Evolutionary conservation across 2,888 invertebrate species (phyloP).

Genomic region (Hyalella azteca): DNA sequence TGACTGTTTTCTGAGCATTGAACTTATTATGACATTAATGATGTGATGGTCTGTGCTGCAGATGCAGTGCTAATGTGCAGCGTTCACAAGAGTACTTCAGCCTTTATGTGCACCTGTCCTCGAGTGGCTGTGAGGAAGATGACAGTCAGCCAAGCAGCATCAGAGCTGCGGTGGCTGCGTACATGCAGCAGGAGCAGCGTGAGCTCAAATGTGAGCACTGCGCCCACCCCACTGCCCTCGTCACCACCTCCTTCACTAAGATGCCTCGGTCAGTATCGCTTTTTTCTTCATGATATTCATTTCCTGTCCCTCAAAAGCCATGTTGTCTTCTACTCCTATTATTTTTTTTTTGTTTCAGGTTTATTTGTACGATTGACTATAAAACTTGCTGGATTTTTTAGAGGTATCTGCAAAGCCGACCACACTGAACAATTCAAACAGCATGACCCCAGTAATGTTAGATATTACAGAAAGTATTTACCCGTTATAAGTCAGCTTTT

Average conservation of each 20-base stretch:
- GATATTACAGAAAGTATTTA: too few relatives aligned
- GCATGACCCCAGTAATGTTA: too few relatives aligned
- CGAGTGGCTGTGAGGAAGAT: conserved; percentile 19
- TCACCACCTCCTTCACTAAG: conserved; percentile 51
- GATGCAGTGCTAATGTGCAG: conserved; percentile 52
- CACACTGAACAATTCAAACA: too few relatives aligned
- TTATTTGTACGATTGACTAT: too few relatives aligned
- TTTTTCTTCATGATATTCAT: conserved; percentile 48
- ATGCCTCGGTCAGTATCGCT: conserved; percentile 52
- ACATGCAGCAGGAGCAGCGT: conserved; percentile 55
- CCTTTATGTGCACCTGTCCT: conserved; percentile 55
- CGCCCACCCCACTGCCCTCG: conserved; percentile 48
- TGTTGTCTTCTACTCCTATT: too few relatives aligned
- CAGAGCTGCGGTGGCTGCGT: conserved; percentile 52
- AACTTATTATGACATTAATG: too few relatives aligned
- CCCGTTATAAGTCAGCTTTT: too few relatives aligned
- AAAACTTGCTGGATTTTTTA: too few relatives aligned
- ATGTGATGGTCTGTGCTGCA: neutral
- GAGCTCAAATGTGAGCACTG: conserved; percentile 57
- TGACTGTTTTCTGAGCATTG: neutral
- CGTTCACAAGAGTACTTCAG: conserved; percentile 56
- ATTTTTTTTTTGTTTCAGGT: neutral
- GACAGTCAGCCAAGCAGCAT: conserved; percentile 30
- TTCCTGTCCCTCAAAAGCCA: neutral
- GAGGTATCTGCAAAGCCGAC: too few relatives aligned